phyloP scores from a whole-genome alignment of 1,140 invertebrate genomes.

The Branchinecta lindahli region DNA sequence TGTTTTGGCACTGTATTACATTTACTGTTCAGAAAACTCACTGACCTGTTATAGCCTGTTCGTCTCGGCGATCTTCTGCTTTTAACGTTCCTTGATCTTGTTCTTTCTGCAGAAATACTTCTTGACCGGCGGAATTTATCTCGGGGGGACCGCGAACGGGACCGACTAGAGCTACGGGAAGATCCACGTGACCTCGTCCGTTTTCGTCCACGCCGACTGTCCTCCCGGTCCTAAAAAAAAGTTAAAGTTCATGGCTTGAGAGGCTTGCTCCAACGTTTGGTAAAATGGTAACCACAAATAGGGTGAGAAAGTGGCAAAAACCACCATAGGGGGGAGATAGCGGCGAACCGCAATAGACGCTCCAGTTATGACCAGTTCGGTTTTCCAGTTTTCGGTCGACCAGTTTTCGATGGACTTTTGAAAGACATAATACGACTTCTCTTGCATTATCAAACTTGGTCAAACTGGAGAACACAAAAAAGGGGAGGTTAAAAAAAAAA shows the following conservation, averaged over 20 bases:
- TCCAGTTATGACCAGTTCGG: too few species aligned
- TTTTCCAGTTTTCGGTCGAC: too few species aligned
- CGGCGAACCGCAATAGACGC: too few species aligned
- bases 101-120: background rate
- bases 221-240: background rate
- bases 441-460: too few species aligned
- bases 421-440: too few species aligned
- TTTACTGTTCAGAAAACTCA: background rate
- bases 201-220: background rate
- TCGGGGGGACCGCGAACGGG: background rate
- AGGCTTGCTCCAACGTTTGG: too few species aligned
- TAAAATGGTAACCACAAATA: too few species aligned
- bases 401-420: too few species aligned
- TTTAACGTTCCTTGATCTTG: background rate
- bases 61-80: background rate
- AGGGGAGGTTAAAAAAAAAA: background rate
- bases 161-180: background rate
- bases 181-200: background rate
- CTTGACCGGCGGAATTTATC: constrained; percentile 2
- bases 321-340: too few species aligned
- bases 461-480: too few species aligned
- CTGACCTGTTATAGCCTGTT: background rate
- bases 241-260: background rate
- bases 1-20: too few species aligned
- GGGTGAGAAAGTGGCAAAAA: too few species aligned